Evolutionary conservation across 2,797 vertebrate genomes (phyloP), one percentile per base, ranked within the genome.

Genomic region (Echiichthys vipera): DNA sequence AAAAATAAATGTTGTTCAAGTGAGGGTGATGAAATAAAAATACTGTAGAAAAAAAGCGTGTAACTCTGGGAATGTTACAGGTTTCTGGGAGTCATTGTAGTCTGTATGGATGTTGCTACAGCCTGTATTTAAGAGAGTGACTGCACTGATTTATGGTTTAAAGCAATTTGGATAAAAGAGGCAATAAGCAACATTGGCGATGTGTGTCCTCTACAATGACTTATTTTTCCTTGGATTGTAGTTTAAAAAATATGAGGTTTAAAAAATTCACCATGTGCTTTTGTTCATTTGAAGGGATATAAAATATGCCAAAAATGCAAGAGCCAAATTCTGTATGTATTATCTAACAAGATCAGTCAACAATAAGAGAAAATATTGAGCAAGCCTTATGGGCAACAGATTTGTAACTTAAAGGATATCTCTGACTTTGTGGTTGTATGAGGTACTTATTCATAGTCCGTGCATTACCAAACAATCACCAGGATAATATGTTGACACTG

Each of bases 151-250:
- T 74, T 73, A 84, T 58, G 42, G 45, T 42, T 72, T 5, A 62
- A 80, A 69, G 62, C 70, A 64, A 89, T 84, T 71, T 50, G 55
- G 74, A 71, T 82, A 67, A 86, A 80, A 80, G 80, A 76, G 50
- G 71, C n/a, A 34, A 68, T 62, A 55, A 76, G 39, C 47, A 42
- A 2, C 18, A 39, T 36, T 39, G 30, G 42, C 70, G 72, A 57
- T 61, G 43, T 12, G 15, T 24, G 46, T 65, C 66, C 51, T 34
- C 27, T 45, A 15, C 62, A 62, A 34, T 69, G 50, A 76, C 59
- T 57, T 55, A 0, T 43, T 27, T 50, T 22, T n/a, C 6, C 2
- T 5, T 46, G 36, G 39, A 40, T 68, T 47, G 40, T 30, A 67
- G 63, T 27, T 49, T 15, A 8, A 64, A 71, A 24, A 46, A 46